Evolutionary conservation across 2,888 invertebrate genomes (phyloP), one percentile per base, ranked within the genome.

Genomic region (Ochropacha duplaris): DNA sequence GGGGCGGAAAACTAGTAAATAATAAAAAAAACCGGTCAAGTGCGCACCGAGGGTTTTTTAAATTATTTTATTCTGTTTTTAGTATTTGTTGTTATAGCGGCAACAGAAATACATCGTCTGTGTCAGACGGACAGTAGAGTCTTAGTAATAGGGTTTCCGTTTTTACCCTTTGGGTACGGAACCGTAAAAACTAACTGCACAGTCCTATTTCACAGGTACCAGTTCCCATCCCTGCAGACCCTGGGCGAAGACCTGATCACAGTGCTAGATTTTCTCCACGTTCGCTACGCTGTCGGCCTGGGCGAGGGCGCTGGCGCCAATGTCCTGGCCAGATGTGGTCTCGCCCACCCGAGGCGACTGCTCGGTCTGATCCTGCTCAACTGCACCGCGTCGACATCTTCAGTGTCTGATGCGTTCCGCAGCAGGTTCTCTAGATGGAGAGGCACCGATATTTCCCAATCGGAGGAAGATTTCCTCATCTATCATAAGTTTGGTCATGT

Each of bases 401-500:
- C 97, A 4, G 96, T 98, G 59, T 94, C 97, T 77, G 97, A 98
- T 80, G 96, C 96, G 68, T 96, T 98, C 86, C 96, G 96, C 83
- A 96, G 95, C 78, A 95, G 97, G 94, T 95, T 97, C 81, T 96
- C 97, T 64, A 95, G 96, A 74, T 97, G 97, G 96, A 96, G 96
- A 76, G 95, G 97, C 59, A 94, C 96, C 31, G 96, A 96, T 79
- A 97, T 98, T 88, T 96, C 96, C 59, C 97, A 97, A 68, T 96
- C 97, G 1, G 97, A 97, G 61, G 97, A 97, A 89, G 96, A 97
- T 76, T 98, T 97, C 86, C 94, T 98, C 67, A 95, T 97, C 75
- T 96, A 97, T 83, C 98, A 98, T 87, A 97, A 97, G 94, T 98
- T 98, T 87, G 98, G 98, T 86, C 96, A 96, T 90, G 97, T 97